Base-by-base conservation (phyloP, 2,888 invertebrate genomes). In the Stenurella melanura region DNA sequence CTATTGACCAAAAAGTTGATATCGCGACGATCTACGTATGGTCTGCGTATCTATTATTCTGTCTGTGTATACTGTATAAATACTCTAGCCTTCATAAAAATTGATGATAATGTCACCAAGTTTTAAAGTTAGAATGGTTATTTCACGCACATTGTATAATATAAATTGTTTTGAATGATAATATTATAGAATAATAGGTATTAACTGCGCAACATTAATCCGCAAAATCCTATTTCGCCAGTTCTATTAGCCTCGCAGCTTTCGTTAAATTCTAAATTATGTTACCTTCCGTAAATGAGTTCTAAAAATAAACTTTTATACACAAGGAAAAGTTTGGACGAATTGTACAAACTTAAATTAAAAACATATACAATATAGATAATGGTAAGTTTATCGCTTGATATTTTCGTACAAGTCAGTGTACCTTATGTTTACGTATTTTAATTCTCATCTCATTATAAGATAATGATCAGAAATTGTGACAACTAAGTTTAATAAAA, bases 261-360 rank as follows among this genome's bases (percentile, higher is more conserved):
- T 10, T 26, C n/a, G 61, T 30, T 34, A 34, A 61, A 21, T 34
- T 30, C 61, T 10, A 61, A 61, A 21, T 61, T 17, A n/a, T 30
- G 61, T 30, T 34, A 15, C 61, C n/a, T 34, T n/a, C n/a, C 2
- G 30, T 12, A 61, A 61, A 61, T 61, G 15, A 61, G 26, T 61
- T 61, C 10, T 9, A 15, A 15, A 58, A 58, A 19, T 58, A 30
- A 61, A 61, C 61, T 61, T 61, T 61, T 61, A 34, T 58, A 58
- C n/a, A n/a, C 30, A 17, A n/a, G 26, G 30, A 30, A 21, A 61
- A 61, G 61, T 61, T 61, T 21, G 10, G 12, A 30, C 7, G 9
- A 5, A 61, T 61, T 0, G 21, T 34, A 61, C 12, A 61, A 61
- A 61, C 61, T 61, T 61, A 30, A 21, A 30, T 61, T 61, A 30